Percentiles rank a stretch among this genome's conserved stretches.
phyloP scores from a whole-genome alignment of 2,888 invertebrate species.

The Metopia argyrocephala region DNA sequence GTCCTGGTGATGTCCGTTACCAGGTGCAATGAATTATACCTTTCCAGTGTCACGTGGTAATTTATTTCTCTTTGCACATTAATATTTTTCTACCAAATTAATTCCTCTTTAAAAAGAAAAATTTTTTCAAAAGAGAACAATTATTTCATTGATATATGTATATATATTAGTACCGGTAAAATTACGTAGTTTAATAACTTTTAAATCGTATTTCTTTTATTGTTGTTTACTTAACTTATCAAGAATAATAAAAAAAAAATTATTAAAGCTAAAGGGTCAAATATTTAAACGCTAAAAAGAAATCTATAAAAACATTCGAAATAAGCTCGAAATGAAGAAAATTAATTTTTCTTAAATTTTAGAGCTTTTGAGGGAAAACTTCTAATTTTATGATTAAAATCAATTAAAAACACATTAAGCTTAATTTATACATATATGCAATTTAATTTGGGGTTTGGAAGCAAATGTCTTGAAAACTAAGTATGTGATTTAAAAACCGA shows the following conservation, averaged over 20 bases:
- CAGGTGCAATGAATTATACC: slow-evolving; percentile 51
- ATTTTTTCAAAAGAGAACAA: background rate
- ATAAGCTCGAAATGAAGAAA: too few relatives aligned
- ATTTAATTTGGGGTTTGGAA: too few relatives aligned
- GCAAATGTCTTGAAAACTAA: too few relatives aligned
- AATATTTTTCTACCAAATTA: slow-evolving; percentile 33
- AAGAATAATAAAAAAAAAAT: background rate
- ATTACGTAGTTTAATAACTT: slow-evolving; percentile 11
- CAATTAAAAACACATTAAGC: too few relatives aligned
- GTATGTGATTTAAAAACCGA: too few relatives aligned
- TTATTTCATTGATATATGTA: background rate
- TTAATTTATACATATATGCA: too few relatives aligned
- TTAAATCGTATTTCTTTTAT: slow-evolving; percentile 4
- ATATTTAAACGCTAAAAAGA: background rate
- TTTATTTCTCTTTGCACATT: slow-evolving; percentile 30
- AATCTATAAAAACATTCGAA: too few relatives aligned
- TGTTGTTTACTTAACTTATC: slow-evolving; percentile 15
- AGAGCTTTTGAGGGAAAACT: too few relatives aligned
- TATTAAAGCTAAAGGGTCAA: background rate
- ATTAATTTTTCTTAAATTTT: too few relatives aligned
- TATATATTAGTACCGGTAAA: background rate
- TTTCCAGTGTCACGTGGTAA: slow-evolving; percentile 61
- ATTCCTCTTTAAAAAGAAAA: slow-evolving; percentile 10
- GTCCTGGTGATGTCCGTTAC: slow-evolving; percentile 30
- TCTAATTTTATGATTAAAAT: too few relatives aligned